phyloP scores from a whole-genome alignment of 1,140 invertebrate species.

The Callitettix versicolor region DNA sequence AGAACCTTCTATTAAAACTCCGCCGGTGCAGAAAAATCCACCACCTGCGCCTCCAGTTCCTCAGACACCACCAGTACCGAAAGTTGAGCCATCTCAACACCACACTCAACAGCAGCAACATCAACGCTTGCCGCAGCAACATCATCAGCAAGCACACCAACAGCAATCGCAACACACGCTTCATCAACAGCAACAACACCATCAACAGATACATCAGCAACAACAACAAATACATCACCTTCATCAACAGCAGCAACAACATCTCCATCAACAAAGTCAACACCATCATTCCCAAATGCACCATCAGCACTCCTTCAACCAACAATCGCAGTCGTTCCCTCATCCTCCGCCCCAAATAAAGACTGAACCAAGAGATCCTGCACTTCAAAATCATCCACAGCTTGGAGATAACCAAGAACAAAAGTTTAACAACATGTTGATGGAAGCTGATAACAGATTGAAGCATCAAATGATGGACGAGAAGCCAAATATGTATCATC shows the following conservation, averaged over 20 bases:
- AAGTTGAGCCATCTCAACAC: not conserved
- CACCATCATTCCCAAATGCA: constrained; percentile 20
- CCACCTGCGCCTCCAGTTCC: constrained; percentile 18
- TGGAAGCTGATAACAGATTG: constrained; percentile 28
- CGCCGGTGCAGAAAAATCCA: constrained; percentile 20
- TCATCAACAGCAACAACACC: constrained; percentile 26
- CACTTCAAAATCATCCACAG: constrained; percentile 22
- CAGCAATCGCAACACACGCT: constrained; percentile 14
- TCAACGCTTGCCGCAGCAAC: constrained; percentile 14
- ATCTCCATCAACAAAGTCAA: constrained; percentile 12
- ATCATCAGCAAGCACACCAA: constrained; percentile 14
- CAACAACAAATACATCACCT: constrained; percentile 27
- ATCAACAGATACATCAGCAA: not conserved
- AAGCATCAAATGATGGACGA: constrained; percentile 25
- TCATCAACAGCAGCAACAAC: constrained; percentile 29
- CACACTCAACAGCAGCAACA: constrained; percentile 15
- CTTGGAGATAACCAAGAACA: constrained; percentile 38
- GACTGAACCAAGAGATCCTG: constrained; percentile 42
- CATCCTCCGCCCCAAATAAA: constrained; percentile 33
- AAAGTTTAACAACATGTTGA: constrained; percentile 38
- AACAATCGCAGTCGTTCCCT: constrained; percentile 15
- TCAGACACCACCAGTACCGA: constrained; percentile 21
- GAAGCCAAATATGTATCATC: constrained; percentile 44
- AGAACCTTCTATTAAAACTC: constrained; percentile 18
- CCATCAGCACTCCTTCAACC: constrained; percentile 14